A percentile compares a stretch with the other conserved stretches of the same genome.
phyloP scores from a whole-genome alignment of 2,888 invertebrate species.

The Spisula subtruncata region DNA sequence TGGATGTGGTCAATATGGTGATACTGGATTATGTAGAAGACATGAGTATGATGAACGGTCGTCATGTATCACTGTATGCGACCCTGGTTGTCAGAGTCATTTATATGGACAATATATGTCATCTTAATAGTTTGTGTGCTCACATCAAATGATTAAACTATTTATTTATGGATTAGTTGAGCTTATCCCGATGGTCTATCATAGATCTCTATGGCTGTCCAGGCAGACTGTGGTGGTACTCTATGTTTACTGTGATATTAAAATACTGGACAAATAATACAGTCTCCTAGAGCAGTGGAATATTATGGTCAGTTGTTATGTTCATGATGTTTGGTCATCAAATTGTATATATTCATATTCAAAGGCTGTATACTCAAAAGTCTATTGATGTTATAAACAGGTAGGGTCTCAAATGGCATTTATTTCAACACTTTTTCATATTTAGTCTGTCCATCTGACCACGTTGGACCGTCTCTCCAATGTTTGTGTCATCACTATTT shows the following conservation, averaged over 20 bases:
- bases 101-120: neutral
- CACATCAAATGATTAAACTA: slow-evolving; percentile 50
- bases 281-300: neutral
- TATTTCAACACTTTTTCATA: too few relatives aligned
- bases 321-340: neutral
- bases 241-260: slow-evolving; percentile 3
- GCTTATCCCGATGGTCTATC: slow-evolving; percentile 8
- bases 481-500: too few relatives aligned
- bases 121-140: neutral
- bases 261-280: neutral
- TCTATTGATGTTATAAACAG: too few relatives aligned
- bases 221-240: neutral
- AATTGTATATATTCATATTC: neutral
- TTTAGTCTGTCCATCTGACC: too few relatives aligned
- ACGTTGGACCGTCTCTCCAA: too few relatives aligned
- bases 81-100: neutral
- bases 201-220: neutral
- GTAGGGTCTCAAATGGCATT: too few relatives aligned
- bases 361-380: neutral
- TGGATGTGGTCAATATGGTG: neutral
- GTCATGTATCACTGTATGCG: neutral
- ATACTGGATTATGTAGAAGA: neutral
- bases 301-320: neutral
- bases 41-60: neutral
- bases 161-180: slow-evolving; percentile 43